phyloP scores from a whole-genome alignment of 2,797 vertebrate species.

The Hippocampus kuda region DNA sequence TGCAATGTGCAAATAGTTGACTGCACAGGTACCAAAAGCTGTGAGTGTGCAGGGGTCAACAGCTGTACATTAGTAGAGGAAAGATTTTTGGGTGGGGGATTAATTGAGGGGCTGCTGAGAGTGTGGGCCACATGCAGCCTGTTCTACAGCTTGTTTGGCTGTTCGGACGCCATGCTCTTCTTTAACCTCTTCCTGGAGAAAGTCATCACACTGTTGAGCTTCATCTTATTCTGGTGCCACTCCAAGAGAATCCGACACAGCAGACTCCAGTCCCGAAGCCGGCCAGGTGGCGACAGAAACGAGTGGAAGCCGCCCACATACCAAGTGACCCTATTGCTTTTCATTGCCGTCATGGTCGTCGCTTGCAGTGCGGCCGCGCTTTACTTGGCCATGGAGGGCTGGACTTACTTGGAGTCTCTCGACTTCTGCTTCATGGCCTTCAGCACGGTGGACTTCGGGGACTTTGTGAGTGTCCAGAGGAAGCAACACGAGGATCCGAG shows the following conservation, averaged over 20 bases:
- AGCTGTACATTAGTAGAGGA: no score
- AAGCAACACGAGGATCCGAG: conserved; percentile 31
- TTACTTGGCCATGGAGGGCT: conserved; percentile 55
- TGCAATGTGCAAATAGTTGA: no score
- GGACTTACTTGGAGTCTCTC: conserved; percentile 55
- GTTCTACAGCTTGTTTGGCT: conserved; percentile 60
- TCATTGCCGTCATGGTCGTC: conserved; percentile 37
- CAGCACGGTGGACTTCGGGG: conserved; percentile 61
- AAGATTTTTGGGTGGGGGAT: no score
- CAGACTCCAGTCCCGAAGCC: neutral
- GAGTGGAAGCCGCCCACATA: conserved; percentile 49
- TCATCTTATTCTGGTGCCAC: conserved; percentile 28
- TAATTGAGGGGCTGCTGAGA: no score
- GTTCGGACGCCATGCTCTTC: conserved; percentile 53
- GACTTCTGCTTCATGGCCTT: conserved; percentile 67
- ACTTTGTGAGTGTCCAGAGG: conserved; percentile 57
- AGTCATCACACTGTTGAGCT: conserved; percentile 40
- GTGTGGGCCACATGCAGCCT: conserved; percentile 16
- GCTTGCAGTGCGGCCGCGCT: conserved; percentile 46
- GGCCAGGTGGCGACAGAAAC: conserved; percentile 9
- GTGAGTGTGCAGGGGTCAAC: no score
- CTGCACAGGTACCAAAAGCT: no score
- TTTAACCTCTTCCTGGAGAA: conserved; percentile 61
- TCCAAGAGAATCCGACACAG: conserved; percentile 1
- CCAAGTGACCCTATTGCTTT: conserved; percentile 44